Evolutionary conservation across 2,113 vertebrate genomes (phyloP), one percentile per base, ranked within the genome.

Genomic region (Phoxinus phoxinus): DNA sequence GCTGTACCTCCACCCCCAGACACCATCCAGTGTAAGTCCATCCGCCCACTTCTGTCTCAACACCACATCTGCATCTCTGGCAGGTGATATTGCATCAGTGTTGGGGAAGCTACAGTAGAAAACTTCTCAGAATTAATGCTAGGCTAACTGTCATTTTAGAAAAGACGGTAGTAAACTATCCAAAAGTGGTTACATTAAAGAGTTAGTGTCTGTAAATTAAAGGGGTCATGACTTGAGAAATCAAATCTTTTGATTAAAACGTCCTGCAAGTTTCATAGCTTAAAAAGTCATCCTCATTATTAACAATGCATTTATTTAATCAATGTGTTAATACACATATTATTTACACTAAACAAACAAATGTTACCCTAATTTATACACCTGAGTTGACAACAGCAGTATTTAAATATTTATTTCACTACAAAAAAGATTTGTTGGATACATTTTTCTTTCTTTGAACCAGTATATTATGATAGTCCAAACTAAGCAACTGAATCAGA

Each of bases 21-120:
- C 90, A 96, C 98, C 95, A 97, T 98, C 84, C 96, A 94, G 94
- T 97, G 97, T 99, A 93, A 99, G 97, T 97, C 88, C 80, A 72
- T 58, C 44, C 30, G 58, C 3, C 77, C 41, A 41, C 73, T 81
- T 32, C n/a, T 19, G 37, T 35, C 59, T 27, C 17, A 67, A 41
- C 37, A 32, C 35, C 80, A 53, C 59, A 74, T 51, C 10, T 77
- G 44, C 44, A 32, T 79, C 46, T 79, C 23, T 58, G 59, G 7
- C 23, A 53, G 73, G 6, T 53, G 76, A 59, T 59, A 79, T 79
- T 37, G 53, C 35, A 79, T 79, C 53, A 37, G 76, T 81, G 78
- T 65, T 30, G n/a, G 37, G 23, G 58, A 80, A 80, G 78, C 23
- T 46, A 46, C 37, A 8, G 37, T 73, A 25, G 71, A 74, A 74